Base-by-base conservation (phyloP, 1,140 invertebrate species). In the Yoshiicerus persimilis region DNA sequence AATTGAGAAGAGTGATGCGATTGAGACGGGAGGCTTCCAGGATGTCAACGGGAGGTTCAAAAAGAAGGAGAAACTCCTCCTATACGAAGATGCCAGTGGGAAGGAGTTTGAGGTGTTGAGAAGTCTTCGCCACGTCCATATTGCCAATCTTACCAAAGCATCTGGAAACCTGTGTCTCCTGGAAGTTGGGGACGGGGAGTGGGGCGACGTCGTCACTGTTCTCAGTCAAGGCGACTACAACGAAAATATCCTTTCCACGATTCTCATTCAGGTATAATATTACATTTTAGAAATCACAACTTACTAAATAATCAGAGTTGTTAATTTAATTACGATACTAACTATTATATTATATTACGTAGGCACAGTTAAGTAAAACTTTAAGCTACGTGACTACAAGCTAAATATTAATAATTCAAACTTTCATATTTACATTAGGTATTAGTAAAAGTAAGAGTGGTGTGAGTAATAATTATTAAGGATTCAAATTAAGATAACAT, bases 41-140 rank as follows among this genome's bases (percentile, higher is more conserved):
- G 83, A 84, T 25, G 10, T 84, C 9, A 41, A 84, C 25, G 41
- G 41, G 4, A 84, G 30, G 25, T 41, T 56, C 25, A 84, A 84
- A 11, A 84, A 56, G 83, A 62, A 62, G 38, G 38, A 30, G 9
- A 38, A 80, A 20, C 32, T 80, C 8, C 32, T 80, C 11, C 32
- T 80, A 20, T 47, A 56, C n/a, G 83, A 88, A 41, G 88, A 95
- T 9, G 93, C 94, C 47, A 94, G 96, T 9, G 94, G 95, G 47
- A 93, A 95, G 9, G 98, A 99, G 93, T 97, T 96, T 91, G 96
- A 98, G 87, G 95, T 95, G 83, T 92, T 98, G 11, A 94, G 95
- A 88, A 94, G 95, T 0, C 92, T 99, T 20, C 93, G 96, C 85
- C 98, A 99, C 91, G 96, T 98, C 91, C 94, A 96, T 91, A 95